Evolutionary conservation across 2,797 vertebrate species (phyloP), one percentile per base, ranked within the genome.

Genomic region (Sebastes flavidus): DNA sequence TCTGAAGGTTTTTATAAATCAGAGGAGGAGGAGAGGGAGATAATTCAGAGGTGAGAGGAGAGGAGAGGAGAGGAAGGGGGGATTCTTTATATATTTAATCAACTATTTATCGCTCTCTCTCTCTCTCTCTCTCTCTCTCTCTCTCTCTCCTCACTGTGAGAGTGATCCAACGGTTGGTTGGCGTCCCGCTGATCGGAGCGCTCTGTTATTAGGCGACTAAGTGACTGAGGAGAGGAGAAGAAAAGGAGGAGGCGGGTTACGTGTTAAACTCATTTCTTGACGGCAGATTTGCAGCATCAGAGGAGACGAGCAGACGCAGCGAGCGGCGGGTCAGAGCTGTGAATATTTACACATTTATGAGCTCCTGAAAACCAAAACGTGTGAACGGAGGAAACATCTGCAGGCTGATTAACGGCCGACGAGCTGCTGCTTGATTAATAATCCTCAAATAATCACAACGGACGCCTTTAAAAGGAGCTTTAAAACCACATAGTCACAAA

Each of bases 81-180:
- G 60, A 58, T 87, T 88, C 76, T 84, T 88, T 84, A 88, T 85
- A 90, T 85, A 88, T 94, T 93, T 91, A 90, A 93, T 93, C 89
- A 88, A 91, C 84, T 90, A 82, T 93, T 92, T 89, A 89, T 90
- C 61, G 20, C 82, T 27, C 30, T 32, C 30, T 9, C 32, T 32
- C 78, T 54, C 87, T 80, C 32, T 54, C 69, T 80, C 32, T 34
- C 32, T 34, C 32, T 34, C 32, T 34, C 32, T 34, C 78, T 54
- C 87, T 79, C 34, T 54, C 70, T 80, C 78, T 49, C 5, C 77
- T 76, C 65, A 2, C 87, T 75, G 77, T 78, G 85, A 89, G 65
- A 55, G 86, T 82, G 89, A 91, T 92, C 89, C 88, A 88, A 88
- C 75, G 83, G 81, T 80, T 65, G 83, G 85, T 73, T 71, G 81